Percentiles rank a stretch among this genome's conserved stretches.
These are phyloP conservation scores for Agonopterix arenella DNA, from an alignment of 2,888 invertebrate species.

Conservation along the genomic window DNA sequence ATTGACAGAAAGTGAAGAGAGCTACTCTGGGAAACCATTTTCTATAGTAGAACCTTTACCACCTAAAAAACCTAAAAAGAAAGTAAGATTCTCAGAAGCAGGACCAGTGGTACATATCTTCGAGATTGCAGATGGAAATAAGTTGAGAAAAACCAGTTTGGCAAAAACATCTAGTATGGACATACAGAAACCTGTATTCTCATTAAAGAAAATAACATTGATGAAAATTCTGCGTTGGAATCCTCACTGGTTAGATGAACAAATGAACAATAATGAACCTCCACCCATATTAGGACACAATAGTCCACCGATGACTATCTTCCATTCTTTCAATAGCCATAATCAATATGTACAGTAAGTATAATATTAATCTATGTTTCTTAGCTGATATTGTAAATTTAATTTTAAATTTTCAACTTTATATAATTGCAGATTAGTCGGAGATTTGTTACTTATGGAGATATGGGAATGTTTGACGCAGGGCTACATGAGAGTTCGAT, in stretches of 20 bases:
- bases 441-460: conserved; percentile 78
- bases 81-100: conserved; percentile 46
- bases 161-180: conserved; percentile 44
- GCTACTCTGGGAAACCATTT: conserved; percentile 40
- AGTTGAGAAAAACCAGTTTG: conserved; percentile 50
- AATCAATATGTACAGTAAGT: conserved; percentile 78
- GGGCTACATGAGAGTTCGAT: conserved; percentile 38
- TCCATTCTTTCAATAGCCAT: conserved; percentile 72
- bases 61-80: conserved; percentile 39
- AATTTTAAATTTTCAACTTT: not conserved
- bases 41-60: conserved; percentile 47
- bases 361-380: not conserved
- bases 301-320: conserved; percentile 67
- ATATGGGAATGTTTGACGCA: conserved; percentile 76
- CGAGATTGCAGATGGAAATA: conserved; percentile 57
- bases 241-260: conserved; percentile 80
- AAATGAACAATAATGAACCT: conserved; percentile 59
- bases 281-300: conserved; percentile 73
- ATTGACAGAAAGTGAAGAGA: conserved; percentile 32
- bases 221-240: conserved; percentile 80
- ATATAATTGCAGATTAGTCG: conserved; percentile 48
- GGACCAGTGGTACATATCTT: conserved; percentile 39
- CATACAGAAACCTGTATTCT: conserved; percentile 44
- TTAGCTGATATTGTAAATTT: no score
- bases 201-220: conserved; percentile 65